Evolutionary conservation across 2,888 invertebrate species (phyloP), one percentile per base, ranked within the genome.

Genomic region (Dasysyrphus tricinctus): DNA sequence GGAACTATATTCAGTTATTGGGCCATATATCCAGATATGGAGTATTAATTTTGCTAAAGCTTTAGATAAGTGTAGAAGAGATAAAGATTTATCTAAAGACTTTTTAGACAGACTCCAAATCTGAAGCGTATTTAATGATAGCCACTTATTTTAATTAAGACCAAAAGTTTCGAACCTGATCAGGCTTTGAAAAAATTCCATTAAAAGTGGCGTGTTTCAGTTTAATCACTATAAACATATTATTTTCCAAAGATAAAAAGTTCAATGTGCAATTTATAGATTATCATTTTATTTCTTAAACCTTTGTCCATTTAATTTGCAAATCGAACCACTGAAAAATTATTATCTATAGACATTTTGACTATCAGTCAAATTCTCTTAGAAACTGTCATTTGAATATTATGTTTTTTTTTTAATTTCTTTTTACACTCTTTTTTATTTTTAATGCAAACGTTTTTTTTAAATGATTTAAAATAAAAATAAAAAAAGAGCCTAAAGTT

Each of bases 271-370:
- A 54, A 54, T 32, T 32, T 1, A 8, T 54, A 32, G n/a, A 32
- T 54, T 32, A n/a, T 32, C 14, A 24, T 51, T 24, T n/a, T 19
- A 4, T 19, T 19, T 9, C 29, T 9, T 6, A 32, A 54, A 54
- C 54, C 54, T 54, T 54, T 54, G 54, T 3, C 9, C 54, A 7
- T 14, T 54, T 4, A 32, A 11, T n/a, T 14, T 1, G 49, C 14
- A 54, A 54, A 54, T 54, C 54, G 54, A 54, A 54, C 54, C 14
- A 54, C 29, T 14, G 29, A 54, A 32, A 24, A 54, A 29, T 54
- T 54, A 29, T 54, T 54, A 54, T 54, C 54, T 29, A 32, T 3
- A 1, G 29, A 32, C 8, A n/a, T 32, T 24, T 54, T 32, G 49
- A 49, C 24, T 11, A 24, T 11, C 49, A 12, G 49, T 49, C 5